Conservation (phyloP, 2,797 vertebrate genomes). For the Takifugu rubripes region DNA sequence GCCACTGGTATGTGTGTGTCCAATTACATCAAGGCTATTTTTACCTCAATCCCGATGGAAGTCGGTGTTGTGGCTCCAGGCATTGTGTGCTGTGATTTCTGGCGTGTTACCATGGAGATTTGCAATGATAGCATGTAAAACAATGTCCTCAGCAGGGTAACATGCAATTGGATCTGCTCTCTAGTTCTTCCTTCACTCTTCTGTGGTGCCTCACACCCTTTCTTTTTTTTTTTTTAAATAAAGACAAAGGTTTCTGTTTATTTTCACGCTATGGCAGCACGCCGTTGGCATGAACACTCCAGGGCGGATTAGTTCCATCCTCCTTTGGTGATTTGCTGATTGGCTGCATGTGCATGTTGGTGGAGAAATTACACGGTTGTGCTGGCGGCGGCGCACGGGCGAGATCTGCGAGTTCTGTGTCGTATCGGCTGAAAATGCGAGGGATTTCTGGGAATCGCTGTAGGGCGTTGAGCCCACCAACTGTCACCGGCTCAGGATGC, state of each 20-base stretch:
- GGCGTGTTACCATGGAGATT: not conserved
- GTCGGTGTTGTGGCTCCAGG: slow-evolving; percentile 38
- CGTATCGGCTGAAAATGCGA: too few relatives aligned
- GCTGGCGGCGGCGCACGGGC: not conserved
- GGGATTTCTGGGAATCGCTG: slow-evolving; percentile 49
- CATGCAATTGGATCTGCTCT: slow-evolving; percentile 46
- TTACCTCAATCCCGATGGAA: slow-evolving; percentile 53
- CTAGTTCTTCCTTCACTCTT: slow-evolving; percentile 49
- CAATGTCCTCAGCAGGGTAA: slow-evolving; percentile 37
- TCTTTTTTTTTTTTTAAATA: not conserved
- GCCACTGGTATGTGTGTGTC: slow-evolving; percentile 62
- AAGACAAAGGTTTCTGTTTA: slow-evolving; percentile 66
- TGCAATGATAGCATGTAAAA: slow-evolving; percentile 39
- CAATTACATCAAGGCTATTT: slow-evolving; percentile 71
- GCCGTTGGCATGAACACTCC: slow-evolving; percentile 22
- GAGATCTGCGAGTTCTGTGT: slow-evolving; percentile 46
- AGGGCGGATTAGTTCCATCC: slow-evolving; percentile 47
- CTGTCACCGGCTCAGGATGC: slow-evolving; percentile 66
- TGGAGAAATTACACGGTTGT: too few relatives aligned
- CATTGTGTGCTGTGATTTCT: slow-evolving; percentile 13
- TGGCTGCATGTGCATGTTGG: not conserved
- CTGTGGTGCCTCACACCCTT: slow-evolving; percentile 41
- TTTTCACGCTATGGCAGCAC: slow-evolving; percentile 53
- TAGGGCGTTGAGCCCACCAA: slow-evolving; percentile 30
- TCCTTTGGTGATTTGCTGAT: not conserved